Conservation (phyloP, 2,113 vertebrate genomes). For the Vulpes lagopus region DNA sequence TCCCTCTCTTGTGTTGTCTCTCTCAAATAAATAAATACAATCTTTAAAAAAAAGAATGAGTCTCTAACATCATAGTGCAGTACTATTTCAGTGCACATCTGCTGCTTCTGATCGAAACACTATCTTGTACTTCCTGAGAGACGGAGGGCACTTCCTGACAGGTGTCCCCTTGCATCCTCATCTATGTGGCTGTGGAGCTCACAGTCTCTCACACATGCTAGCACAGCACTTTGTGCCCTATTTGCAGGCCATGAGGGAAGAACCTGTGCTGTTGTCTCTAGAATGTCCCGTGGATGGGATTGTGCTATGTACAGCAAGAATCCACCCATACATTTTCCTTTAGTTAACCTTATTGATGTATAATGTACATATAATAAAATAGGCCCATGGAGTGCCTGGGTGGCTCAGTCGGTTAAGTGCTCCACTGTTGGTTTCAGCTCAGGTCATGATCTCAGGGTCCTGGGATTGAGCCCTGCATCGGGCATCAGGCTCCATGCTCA, state of each 20-base stretch:
- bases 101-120: conserved; percentile 56
- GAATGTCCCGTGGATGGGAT: not conserved
- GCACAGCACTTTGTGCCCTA: not conserved
- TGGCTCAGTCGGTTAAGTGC: not conserved
- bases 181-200: conserved; percentile 9
- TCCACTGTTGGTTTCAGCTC: not conserved
- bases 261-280: not conserved
- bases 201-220: not conserved
- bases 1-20: too few species aligned
- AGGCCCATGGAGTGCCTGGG: not conserved
- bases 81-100: conserved; percentile 3
- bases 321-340: not conserved
- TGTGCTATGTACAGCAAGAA: not conserved
- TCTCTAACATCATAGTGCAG: not conserved
- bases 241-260: not conserved
- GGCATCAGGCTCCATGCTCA: not conserved
- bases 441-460: not conserved
- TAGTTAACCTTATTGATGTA: not conserved
- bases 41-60: not conserved
- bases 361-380: not conserved
- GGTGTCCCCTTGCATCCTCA: not conserved
- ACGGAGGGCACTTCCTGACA: conserved; percentile 43
- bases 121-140: conserved; percentile 13
- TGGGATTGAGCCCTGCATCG: not conserved
- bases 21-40: too few species aligned